Base-by-base conservation (phyloP, 2,113 vertebrate genomes). In the Polypterus senegalus region DNA sequence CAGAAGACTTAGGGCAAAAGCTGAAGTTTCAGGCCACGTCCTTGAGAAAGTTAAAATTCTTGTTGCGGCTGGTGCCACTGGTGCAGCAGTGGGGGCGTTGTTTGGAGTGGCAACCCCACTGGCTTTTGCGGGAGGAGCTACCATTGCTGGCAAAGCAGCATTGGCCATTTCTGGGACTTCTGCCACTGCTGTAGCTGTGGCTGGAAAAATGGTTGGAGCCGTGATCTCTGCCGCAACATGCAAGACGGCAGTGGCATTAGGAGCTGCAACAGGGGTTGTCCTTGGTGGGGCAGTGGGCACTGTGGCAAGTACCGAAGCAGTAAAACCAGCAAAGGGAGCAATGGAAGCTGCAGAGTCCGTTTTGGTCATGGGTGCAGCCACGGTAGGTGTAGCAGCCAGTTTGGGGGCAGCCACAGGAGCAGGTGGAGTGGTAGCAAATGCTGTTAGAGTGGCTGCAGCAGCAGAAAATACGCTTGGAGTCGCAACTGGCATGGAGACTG, bases 31-130 rank as follows among this genome's bases (percentile, higher is more conserved):
- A 3, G 46, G 69, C 4, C 73, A 74, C 9, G 81, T 88, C 9
- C 71, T 86, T 54, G 55, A 76, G 44, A 78, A 67, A 48, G 46
- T 88, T 1, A 83, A 80, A 56, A 61, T 69, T 59, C 45, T 85
- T 7, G 78, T 87, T 51, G 72, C 77, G 8, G 77, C 81, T 1
- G 81, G 76, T 53, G 71, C 77, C 6, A 79, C 81, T 0, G 85
- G 86, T 7, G 49, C 83, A 73, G 83, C 63, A 0, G 74, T 84
- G 1, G 84, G 86, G 51, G 81, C 76, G 0, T 5, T 70, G 51
- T 81, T 84, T 5, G 84, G 84, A 6, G 77, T 70, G 0, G 80
- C 76, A 8, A 76, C 67, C 1, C 86, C 86, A 61, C 60, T 86
- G 5, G 79, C 79, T 2, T 72, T 78, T 0, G 79, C 79, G 46